Evolutionary conservation across 2,113 vertebrate species (phyloP).

Genomic region (Zosterops borbonicus): DNA sequence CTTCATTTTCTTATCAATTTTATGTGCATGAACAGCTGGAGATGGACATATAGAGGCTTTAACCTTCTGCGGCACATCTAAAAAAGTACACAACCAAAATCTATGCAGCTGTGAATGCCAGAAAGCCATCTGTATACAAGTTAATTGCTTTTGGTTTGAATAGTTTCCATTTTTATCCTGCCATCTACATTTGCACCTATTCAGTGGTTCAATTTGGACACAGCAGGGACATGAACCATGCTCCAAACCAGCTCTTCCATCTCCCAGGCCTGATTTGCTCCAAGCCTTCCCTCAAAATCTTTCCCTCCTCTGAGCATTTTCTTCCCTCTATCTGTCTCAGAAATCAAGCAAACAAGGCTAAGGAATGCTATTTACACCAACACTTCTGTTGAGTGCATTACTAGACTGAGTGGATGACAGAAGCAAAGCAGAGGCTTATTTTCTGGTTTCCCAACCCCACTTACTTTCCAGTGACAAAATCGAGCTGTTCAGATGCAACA

Average conservation of each 20-base stretch:
- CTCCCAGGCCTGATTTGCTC: not conserved
- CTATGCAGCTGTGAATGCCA: constrained; percentile 25
- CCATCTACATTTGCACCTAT: constrained; percentile 36
- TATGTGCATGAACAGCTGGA: constrained; percentile 53
- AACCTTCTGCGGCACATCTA: constrained; percentile 16
- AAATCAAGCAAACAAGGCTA: not conserved
- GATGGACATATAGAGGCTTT: constrained; percentile 1
- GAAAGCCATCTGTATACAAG: constrained; percentile 59
- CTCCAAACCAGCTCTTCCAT: not conserved
- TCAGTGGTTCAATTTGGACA: not conserved
- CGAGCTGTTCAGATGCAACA: not conserved
- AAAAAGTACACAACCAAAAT: constrained; percentile 44
- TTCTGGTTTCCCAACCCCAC: not conserved
- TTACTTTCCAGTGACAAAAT: constrained; percentile 5
- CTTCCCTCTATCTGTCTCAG: not conserved
- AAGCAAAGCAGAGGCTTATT: not conserved
- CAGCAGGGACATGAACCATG: not conserved
- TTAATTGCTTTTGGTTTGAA: constrained; percentile 34
- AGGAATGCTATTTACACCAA: constrained; percentile 1
- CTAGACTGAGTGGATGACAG: not conserved
- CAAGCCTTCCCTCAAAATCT: not conserved
- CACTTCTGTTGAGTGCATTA: not conserved
- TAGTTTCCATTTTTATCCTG: constrained; percentile 30
- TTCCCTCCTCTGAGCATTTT: not conserved
- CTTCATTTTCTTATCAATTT: constrained; percentile 55